A percentile compares a stretch with the other conserved stretches of the same genome.
These are phyloP conservation scores for Polypedilum vanderplanki DNA, from an alignment of 1,140 invertebrate species.

Conservation along the genomic window DNA sequence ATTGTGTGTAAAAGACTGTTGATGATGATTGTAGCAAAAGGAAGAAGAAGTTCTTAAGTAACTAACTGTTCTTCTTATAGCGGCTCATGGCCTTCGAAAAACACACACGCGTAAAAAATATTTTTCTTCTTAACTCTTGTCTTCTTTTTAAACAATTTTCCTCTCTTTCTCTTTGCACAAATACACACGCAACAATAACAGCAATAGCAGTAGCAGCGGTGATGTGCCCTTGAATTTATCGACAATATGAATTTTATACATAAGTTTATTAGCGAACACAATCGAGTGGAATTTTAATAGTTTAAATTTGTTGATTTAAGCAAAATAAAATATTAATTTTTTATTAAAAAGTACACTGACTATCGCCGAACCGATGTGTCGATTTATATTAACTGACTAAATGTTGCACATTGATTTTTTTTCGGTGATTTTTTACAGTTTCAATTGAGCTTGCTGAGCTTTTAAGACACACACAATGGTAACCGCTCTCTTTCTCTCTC, in stretches of 20 bases:
- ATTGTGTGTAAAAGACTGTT: neutral
- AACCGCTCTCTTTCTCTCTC: neutral
- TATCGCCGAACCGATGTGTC: neutral
- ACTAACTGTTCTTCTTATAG: conserved; percentile 12
- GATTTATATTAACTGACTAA: conserved; percentile 7
- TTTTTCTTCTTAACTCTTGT: too few relatives aligned
- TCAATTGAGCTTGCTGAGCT: neutral
- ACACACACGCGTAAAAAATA: neutral
- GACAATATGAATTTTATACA: too few relatives aligned
- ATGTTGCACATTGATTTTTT: conserved; percentile 26
- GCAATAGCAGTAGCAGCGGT: neutral
- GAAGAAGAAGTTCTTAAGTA: neutral
- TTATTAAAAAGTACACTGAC: neutral
- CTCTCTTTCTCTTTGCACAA: neutral
- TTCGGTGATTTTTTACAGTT: conserved; percentile 9
- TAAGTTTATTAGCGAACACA: too few relatives aligned
- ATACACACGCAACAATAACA: too few relatives aligned
- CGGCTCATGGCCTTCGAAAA: conserved; percentile 2
- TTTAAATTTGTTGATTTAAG: neutral
- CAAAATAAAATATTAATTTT: neutral
- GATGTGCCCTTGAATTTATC: neutral
- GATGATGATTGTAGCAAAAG: neutral
- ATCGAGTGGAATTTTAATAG: neutral
- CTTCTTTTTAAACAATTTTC: neutral
- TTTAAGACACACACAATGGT: neutral